These are phyloP conservation scores for Polyommatus icarus DNA, from an alignment of 2,888 invertebrate genomes.

Conservation along the genomic window DNA sequence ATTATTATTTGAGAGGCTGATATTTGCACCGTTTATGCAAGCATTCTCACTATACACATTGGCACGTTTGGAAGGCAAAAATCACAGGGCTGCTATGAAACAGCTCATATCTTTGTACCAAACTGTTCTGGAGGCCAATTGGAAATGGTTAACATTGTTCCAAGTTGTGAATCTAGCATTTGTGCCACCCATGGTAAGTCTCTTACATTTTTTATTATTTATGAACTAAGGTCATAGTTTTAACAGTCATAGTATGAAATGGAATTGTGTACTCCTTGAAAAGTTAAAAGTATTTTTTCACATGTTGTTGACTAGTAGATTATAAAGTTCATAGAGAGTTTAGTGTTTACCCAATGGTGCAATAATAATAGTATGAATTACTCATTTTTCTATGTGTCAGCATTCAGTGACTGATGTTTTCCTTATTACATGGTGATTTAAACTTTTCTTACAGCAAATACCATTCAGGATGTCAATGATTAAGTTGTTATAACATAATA, in stretches of 20 bases:
- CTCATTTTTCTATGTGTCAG: neutral
- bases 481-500: neutral
- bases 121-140: slow-evolving; percentile 85
- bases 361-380: neutral
- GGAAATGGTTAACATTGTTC: slow-evolving; percentile 87
- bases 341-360: neutral
- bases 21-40: slow-evolving; percentile 87
- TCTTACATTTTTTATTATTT: neutral
- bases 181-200: slow-evolving; percentile 88
- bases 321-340: neutral
- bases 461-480: neutral
- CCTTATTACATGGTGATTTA: neutral
- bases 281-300: no score
- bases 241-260: neutral
- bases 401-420: neutral
- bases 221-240: neutral
- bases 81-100: slow-evolving; percentile 82
- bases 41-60: slow-evolving; percentile 87
- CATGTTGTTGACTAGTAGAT: no score
- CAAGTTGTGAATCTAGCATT: slow-evolving; percentile 87
- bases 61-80: slow-evolving; percentile 88
- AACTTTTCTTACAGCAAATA: neutral
- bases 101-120: slow-evolving; percentile 84
- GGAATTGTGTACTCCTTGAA: no score
- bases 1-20: slow-evolving; percentile 85